A percentile compares a stretch with the other conserved stretches of the same genome.
Conservation (phyloP, 2,797 vertebrate species). For the Kryptopterus vitreolus region DNA sequence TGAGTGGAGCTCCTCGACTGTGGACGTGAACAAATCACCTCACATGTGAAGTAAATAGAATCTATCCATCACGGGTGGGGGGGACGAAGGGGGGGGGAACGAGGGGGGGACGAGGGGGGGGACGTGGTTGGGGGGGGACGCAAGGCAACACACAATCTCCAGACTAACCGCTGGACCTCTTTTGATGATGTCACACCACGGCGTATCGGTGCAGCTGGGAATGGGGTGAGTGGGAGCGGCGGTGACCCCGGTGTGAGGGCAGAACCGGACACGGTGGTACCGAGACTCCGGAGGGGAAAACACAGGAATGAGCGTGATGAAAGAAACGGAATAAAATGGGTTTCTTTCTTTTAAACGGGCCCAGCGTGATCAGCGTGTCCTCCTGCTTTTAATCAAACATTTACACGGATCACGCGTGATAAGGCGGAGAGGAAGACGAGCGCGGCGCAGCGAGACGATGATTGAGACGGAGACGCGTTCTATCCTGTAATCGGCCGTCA, state of each 20-base stretch:
- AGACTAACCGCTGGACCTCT: slow-evolving; percentile 31
- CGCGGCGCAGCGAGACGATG: slow-evolving; percentile 26
- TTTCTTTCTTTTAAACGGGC: not conserved
- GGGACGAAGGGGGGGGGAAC: too few relatives aligned
- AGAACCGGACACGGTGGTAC: not conserved
- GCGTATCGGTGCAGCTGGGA: not conserved
- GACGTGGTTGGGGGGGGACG: too few relatives aligned
- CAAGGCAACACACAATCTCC: slow-evolving; percentile 42
- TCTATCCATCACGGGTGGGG: slow-evolving; percentile 57
- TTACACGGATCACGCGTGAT: slow-evolving; percentile 22
- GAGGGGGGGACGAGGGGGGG: too few relatives aligned
- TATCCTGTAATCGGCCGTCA: slow-evolving; percentile 47
- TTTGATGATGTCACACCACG: slow-evolving; percentile 53
- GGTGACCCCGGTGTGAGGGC: slow-evolving; percentile 3
- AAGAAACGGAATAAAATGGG: not conserved
- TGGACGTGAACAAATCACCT: slow-evolving; percentile 54
- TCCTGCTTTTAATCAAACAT: slow-evolving; percentile 33
- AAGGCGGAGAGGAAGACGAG: slow-evolving; percentile 9
- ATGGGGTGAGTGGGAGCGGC: not conserved
- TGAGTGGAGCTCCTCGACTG: slow-evolving; percentile 1
- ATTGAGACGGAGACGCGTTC: slow-evolving; percentile 37
- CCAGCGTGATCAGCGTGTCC: not conserved
- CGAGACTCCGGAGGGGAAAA: not conserved
- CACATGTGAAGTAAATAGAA: slow-evolving; percentile 52
- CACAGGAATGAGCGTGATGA: not conserved